Conservation (phyloP, 2,113 vertebrate genomes). For the Dipodomys ordii region DNA sequence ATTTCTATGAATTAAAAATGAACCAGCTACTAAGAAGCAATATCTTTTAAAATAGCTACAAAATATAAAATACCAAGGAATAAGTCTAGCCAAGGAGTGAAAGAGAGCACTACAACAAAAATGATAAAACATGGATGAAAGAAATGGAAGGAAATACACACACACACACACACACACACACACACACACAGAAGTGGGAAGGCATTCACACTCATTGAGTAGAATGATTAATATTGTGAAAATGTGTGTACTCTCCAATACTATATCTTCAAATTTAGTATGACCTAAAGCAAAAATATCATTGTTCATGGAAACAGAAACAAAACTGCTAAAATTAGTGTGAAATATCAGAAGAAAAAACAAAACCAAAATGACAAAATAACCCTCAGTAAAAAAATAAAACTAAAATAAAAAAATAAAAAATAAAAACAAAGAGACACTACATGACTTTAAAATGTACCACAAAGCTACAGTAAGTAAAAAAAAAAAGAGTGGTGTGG, state of each 20-base stretch:
- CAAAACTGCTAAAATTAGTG: not conserved
- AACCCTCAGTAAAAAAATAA: not conserved
- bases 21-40: not conserved
- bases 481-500: not conserved
- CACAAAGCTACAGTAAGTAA: not conserved
- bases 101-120: not conserved
- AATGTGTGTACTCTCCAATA: not conserved
- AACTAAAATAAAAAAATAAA: not conserved
- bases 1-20: not conserved
- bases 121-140: not conserved
- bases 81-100: not conserved
- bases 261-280: not conserved
- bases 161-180: too few relatives aligned
- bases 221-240: not conserved
- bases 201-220: not conserved
- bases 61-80: not conserved
- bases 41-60: not conserved
- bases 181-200: not conserved
- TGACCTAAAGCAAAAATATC: not conserved
- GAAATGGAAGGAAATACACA: not conserved
- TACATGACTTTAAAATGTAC: not conserved
- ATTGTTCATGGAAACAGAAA: not conserved
- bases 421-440: not conserved
- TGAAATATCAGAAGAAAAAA: not conserved
- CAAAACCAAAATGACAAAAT: not conserved